Evolutionary conservation across 2,888 invertebrate genomes (phyloP), one percentile per base, ranked within the genome.

Genomic region (Crepidodera aurea): DNA sequence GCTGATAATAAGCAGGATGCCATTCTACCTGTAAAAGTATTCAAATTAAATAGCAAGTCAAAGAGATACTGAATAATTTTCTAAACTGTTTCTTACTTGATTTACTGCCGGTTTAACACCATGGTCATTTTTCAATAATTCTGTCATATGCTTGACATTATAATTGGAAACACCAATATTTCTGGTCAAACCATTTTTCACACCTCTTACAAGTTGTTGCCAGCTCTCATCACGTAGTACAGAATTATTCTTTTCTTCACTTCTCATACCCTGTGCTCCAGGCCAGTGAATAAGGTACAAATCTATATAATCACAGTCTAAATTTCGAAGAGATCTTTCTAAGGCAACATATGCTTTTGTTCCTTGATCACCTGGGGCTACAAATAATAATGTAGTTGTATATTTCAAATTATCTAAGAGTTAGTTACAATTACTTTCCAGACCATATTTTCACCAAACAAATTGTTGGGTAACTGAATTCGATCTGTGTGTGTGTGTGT

Each of bases 91-190:
- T 4, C 4, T 64, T 79, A 91, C 92, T 85, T 93, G 93, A 78
- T 92, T 89, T 0, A 93, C 89, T 60, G 88, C 86, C n/a, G 92
- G 92, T 65, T 83, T 79, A 2, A 87, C 79, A 2, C 83, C 84
- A 60, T 83, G 81, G 58, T 85, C 82, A 65, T 82, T 82, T 16
- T 76, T 69, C 19, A 86, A 73, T 19, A 94, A 77, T 66, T 91
- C 87, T 58, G 85, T 79, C 32, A 94, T 76, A 80, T 94, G 94
- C 22, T 79, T 78, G 0, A 87, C 79, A 2, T 87, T 89, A 72
- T 89, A 94, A 79, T 94, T 94, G 0, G 93, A 92, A 0, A 94
- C 93, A 0, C 94, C 94, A 69, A 94, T 90, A 1, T 90, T 86
- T 73, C 84, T 79, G 1, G 84, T 80, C 18, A 82, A 72, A 51